Conservation (phyloP, 1,140 invertebrate genomes). For the Brachionus sp. region DNA sequence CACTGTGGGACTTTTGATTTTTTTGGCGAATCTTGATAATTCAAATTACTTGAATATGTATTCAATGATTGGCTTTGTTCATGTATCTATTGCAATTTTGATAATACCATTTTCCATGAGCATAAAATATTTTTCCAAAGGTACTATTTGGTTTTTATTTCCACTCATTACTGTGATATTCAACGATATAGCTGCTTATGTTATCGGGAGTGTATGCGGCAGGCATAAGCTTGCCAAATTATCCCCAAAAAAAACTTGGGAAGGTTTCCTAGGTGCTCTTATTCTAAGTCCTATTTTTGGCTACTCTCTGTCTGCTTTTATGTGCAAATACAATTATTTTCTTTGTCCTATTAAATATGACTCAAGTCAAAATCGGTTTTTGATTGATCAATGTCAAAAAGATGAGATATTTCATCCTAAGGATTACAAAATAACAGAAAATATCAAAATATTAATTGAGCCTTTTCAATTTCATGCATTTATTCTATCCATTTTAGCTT, state of each 20-base stretch:
- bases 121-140: conserved; percentile 96
- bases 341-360: conserved; percentile 91
- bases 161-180: conserved; percentile 97
- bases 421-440: neutral
- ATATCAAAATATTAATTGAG: conserved; percentile 64
- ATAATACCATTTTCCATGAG: conserved; percentile 96
- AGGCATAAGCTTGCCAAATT: conserved; percentile 96
- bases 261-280: conserved; percentile 96
- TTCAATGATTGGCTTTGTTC: conserved; percentile 96
- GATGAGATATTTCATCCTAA: neutral
- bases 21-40: conserved; percentile 90
- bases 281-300: conserved; percentile 86
- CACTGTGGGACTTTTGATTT: conserved; percentile 93
- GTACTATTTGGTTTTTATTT: conserved; percentile 86
- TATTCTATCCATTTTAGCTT: conserved; percentile 81
- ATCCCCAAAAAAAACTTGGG: conserved; percentile 93
- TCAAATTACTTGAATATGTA: conserved; percentile 98
- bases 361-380: conserved; percentile 62
- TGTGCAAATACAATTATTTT: conserved; percentile 84
- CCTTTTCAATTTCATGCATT: conserved; percentile 93
- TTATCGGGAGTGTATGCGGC: conserved; percentile 98
- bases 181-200: conserved; percentile 98
- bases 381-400: neutral
- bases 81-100: conserved; percentile 89
- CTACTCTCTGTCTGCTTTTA: conserved; percentile 76